phyloP scores from a whole-genome alignment of 2,113 vertebrate species.

The Gavia stellata region DNA sequence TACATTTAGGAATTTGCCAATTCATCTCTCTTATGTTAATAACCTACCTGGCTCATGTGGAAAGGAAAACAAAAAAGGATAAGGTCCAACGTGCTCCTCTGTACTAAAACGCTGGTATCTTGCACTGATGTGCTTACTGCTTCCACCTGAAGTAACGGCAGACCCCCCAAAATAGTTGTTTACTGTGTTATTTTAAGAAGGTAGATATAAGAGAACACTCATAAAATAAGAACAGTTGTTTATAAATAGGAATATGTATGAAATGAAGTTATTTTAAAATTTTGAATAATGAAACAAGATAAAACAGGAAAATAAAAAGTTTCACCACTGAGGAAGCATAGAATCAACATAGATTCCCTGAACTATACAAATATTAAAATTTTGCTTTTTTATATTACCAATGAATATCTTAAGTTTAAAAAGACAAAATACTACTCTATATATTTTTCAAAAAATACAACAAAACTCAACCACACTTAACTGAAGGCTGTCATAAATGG shows the following conservation, averaged over 20 bases:
- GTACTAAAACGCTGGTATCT: constrained; percentile 96
- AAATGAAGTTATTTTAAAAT: neutral
- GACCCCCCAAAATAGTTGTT: neutral
- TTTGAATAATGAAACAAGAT: neutral
- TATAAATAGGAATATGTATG: neutral
- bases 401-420: neutral
- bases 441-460: neutral
- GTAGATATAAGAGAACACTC: neutral
- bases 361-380: neutral
- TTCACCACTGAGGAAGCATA: neutral
- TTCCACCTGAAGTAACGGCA: constrained; percentile 84
- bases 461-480: neutral
- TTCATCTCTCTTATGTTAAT: neutral
- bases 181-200: neutral
- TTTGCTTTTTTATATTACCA: neutral
- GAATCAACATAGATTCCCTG: neutral
- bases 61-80: constrained; percentile 99
- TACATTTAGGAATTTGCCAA: neutral
- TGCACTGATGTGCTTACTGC: constrained; percentile 97
- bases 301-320: neutral
- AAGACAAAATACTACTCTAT: neutral
- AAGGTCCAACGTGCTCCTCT: constrained; percentile 95
- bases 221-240: neutral
- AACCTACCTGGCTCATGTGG: constrained; percentile 95
- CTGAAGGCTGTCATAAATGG: neutral